phyloP scores from a whole-genome alignment of 2,113 vertebrate species.

The Montifringilla adamsi region DNA sequence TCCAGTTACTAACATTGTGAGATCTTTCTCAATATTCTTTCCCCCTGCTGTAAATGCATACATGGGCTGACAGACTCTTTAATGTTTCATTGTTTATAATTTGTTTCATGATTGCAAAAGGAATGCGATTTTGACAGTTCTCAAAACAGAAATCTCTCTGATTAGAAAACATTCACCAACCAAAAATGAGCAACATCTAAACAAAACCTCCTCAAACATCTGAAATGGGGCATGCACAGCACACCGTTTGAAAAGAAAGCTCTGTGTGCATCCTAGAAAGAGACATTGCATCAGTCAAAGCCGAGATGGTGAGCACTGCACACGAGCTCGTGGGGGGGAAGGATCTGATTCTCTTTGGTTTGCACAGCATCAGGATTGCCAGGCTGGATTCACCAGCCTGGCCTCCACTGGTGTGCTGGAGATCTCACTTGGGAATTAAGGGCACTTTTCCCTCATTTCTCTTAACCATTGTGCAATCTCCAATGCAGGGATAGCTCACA shows the following conservation, averaged over 20 bases:
- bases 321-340: not conserved
- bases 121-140: not conserved
- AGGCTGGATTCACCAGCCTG: not conserved
- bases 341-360: not conserved
- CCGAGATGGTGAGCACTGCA: fast-evolving
- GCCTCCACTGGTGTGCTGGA: not conserved
- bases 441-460: not conserved
- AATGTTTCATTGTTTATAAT: not conserved
- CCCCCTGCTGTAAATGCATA: not conserved
- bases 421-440: not conserved
- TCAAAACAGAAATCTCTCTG: not conserved
- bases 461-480: constrained; percentile 23
- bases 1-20: not conserved
- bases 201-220: not conserved
- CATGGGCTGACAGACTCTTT: not conserved
- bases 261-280: not conserved
- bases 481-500: constrained; percentile 37
- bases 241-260: not conserved
- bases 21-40: not conserved
- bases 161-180: not conserved
- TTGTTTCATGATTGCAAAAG: not conserved
- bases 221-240: not conserved
- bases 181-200: not conserved
- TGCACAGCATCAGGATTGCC: not conserved
- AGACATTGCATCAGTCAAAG: not conserved